These are phyloP conservation scores for Yponomeuta malinellus DNA, from an alignment of 2,888 invertebrate genomes.

Conservation along the genomic window DNA sequence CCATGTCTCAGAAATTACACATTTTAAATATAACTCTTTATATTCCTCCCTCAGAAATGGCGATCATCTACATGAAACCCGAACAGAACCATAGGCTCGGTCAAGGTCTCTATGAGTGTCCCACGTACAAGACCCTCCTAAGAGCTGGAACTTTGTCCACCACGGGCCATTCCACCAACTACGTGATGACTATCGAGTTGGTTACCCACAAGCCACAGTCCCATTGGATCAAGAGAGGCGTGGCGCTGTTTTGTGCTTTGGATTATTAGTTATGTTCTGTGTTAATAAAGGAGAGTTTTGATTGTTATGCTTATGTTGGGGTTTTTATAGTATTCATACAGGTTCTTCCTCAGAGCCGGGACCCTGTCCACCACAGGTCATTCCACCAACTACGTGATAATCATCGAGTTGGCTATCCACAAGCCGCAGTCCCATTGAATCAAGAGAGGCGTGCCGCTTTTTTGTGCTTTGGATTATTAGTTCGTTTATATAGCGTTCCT, in stretches of 20 bases:
- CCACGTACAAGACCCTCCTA: constrained; percentile 86
- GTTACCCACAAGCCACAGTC: constrained; percentile 77
- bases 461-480: constrained; percentile 81
- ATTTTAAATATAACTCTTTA: too few species aligned
- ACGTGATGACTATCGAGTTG: constrained; percentile 84
- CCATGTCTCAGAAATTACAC: too few species aligned
- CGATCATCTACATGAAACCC: constrained; percentile 81
- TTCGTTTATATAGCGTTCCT: too few species aligned
- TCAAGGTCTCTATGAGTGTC: constrained; percentile 77
- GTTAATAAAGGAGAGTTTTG: too few species aligned
- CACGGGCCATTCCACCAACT: constrained; percentile 90
- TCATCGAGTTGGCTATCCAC: constrained; percentile 79
- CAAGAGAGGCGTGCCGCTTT: constrained; percentile 83
- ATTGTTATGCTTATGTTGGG: too few species aligned
- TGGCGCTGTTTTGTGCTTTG: constrained; percentile 85
- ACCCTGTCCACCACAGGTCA: constrained; percentile 87
- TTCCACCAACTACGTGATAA: constrained; percentile 89
- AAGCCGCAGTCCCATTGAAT: constrained; percentile 84
- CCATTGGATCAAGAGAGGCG: constrained; percentile 88
- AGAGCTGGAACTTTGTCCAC: constrained; percentile 85
- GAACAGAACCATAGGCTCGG: constrained; percentile 76
- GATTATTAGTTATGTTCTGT: constrained; percentile 45
- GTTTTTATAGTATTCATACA: too few species aligned
- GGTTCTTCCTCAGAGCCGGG: constrained; percentile 79
- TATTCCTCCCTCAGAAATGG: constrained; percentile 74